These are phyloP conservation scores for Andrena cerasifolii DNA, from an alignment of 1,140 invertebrate genomes.

Conservation along the genomic window DNA sequence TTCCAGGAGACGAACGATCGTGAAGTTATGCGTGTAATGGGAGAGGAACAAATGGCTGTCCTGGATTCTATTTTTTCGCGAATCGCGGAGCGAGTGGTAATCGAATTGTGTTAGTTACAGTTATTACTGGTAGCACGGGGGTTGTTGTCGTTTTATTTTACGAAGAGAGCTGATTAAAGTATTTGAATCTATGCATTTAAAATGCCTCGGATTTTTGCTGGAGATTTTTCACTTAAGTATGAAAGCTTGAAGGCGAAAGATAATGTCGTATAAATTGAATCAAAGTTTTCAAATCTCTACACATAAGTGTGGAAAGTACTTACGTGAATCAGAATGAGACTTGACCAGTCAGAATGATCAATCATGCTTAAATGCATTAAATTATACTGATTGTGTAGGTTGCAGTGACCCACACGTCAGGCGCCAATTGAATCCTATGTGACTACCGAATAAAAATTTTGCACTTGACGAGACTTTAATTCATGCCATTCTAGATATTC, in stretches of 20 bases:
- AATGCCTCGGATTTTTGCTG: no score
- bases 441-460: background rate
- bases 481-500: no score
- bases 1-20: background rate
- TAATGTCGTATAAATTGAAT: background rate
- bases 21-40: background rate
- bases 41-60: background rate
- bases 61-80: background rate
- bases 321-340: no score
- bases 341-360: background rate
- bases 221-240: no score
- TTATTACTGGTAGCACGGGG: no score
- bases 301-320: no score
- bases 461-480: background rate
- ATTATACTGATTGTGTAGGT: background rate
- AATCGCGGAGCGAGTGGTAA: background rate
- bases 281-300: background rate
- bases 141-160: no score
- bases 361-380: background rate
- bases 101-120: background rate
- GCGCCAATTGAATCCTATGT: background rate
- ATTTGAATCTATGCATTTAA: no score
- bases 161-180: no score
- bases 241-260: background rate
- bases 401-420: background rate